Base-by-base conservation (phyloP, 2,797 vertebrate species). In the Sebastes minor region DNA sequence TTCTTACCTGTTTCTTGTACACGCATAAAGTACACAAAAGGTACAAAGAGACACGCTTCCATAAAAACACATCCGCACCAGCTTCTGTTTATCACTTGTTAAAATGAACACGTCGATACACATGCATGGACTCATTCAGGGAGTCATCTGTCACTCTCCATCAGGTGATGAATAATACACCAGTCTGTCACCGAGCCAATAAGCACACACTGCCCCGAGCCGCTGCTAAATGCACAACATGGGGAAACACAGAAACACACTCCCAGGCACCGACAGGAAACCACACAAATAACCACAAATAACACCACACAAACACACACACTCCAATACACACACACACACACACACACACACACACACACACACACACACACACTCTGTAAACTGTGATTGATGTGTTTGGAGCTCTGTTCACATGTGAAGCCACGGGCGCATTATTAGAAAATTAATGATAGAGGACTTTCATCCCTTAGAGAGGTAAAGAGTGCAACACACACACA, bases 111-210 rank as follows among this genome's bases (percentile, higher is more conserved):
- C 30, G 11, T 74, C 14, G 6, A 72, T 83, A 59, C 73, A 80
- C 87, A 72, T 13, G 23, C 75, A 35, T 53, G 60, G 71, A 16
- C 69, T 78, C 65, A 81, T 38, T 64, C 62, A 83, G 35, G 57
- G 61, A 90, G 60, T 91, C 81, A 83, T 90, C 89, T 86, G 84
- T 92, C 86, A 85, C 76, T 82, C 77, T 86, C 85, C 86, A 87
- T 89, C 88, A 81, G 76, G 35, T 89, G 82, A 89, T 92, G 90
- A 94, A 91, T 94, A 92, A 91, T 86, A 89, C 83, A 88, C 70
- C 77, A 71, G 74, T 74, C 86, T 82, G 88, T 84, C 89, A 89
- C 35, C 76, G 59, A 67, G 77, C 83, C 90, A 92, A 92, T 91
- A 88, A 90, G 84, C 74, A 78, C 85, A 86, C 61, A 23, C 52